These are phyloP conservation scores for Passer montanus DNA, from an alignment of 2,113 vertebrate genomes.

Conservation along the genomic window DNA sequence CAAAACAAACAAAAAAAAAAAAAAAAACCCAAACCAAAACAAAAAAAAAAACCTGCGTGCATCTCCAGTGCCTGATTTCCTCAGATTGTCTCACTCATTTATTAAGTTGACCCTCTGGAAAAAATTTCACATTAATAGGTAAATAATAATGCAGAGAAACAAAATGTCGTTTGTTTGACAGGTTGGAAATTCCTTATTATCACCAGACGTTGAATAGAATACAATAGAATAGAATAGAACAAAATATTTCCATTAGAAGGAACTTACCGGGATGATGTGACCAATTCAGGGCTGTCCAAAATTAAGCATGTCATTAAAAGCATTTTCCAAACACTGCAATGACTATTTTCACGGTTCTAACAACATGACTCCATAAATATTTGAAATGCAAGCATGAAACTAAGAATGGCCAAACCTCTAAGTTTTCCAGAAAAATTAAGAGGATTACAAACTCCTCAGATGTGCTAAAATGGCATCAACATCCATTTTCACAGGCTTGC, in stretches of 20 bases:
- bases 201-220: neutral
- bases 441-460: neutral
- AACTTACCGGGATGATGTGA: neutral
- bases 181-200: neutral
- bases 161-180: neutral
- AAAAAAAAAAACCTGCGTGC: too few relatives aligned
- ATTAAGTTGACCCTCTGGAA: neutral
- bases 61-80: neutral
- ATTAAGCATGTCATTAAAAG: neutral
- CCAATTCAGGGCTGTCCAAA: neutral
- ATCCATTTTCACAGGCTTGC: neutral
- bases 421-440: neutral
- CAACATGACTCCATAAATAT: neutral
- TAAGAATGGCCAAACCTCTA: neutral
- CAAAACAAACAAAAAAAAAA: neutral
- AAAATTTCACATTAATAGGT: neutral
- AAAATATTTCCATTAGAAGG: neutral
- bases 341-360: neutral
- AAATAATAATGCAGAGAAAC: neutral
- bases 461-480: neutral
- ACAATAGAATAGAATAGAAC: neutral
- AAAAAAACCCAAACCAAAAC: neutral
- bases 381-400: neutral
- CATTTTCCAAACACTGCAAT: neutral
- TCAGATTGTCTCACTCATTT: neutral